Evolutionary conservation across 2,888 invertebrate species (phyloP).

Genomic region (Andrena flavipes): DNA sequence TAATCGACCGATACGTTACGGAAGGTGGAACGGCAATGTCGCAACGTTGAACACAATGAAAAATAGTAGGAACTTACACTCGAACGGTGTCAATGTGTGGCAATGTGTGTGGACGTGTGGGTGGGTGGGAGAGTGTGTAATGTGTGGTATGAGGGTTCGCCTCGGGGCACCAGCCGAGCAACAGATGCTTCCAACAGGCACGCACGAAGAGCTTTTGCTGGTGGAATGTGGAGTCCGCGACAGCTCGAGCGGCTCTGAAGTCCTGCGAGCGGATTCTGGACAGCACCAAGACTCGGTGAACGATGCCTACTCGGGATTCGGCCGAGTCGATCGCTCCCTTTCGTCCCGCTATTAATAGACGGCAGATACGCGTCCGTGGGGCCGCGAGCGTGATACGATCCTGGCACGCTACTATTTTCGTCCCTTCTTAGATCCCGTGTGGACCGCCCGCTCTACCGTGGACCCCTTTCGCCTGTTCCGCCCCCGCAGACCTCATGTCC

Average conservation of each 20-base stretch:
- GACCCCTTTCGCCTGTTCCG: constrained; percentile 34
- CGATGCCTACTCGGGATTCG: constrained; percentile 60
- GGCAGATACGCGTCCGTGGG: constrained; percentile 67
- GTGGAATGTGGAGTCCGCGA: constrained; percentile 91
- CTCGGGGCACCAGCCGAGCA: constrained; percentile 76
- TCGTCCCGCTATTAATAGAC: constrained; percentile 70
- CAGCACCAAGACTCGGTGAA: constrained; percentile 75
- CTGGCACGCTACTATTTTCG: constrained; percentile 75
- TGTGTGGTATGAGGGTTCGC: constrained; percentile 61
- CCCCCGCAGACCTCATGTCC: constrained; percentile 28
- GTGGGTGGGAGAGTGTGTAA: constrained; percentile 55
- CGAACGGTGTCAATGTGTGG: constrained; percentile 83
- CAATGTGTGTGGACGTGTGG: constrained; percentile 56
- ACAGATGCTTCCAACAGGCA: constrained; percentile 73
- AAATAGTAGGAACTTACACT: constrained; percentile 69
- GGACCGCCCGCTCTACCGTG: constrained; percentile 43
- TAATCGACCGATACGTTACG: not conserved
- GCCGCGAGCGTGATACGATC: constrained; percentile 72
- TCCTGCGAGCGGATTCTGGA: constrained; percentile 77
- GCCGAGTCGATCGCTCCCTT: constrained; percentile 59
- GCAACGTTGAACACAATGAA: constrained; percentile 16
- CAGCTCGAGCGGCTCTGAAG: constrained; percentile 89
- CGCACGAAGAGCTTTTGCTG: constrained; percentile 81
- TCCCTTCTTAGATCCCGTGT: constrained; percentile 55
- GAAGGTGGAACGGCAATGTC: not conserved